Percentiles rank a stretch among this genome's conserved stretches.
Evolutionary conservation across 2,797 vertebrate species (phyloP).

Genomic region (Etheostoma perlongum): DNA sequence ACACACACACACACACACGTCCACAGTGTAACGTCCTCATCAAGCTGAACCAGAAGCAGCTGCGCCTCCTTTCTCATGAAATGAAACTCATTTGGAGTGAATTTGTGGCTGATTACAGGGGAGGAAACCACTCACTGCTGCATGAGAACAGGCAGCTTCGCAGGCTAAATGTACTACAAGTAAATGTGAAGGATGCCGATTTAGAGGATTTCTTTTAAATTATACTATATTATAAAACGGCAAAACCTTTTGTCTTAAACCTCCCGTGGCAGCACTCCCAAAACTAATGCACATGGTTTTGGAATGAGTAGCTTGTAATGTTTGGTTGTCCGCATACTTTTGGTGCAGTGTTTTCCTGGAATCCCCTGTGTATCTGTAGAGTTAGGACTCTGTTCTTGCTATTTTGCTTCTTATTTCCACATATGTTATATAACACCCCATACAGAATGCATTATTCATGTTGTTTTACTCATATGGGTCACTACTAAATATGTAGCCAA

Average conservation of each 20-base stretch:
- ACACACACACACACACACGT: constrained; percentile 5
- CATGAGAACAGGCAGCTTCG: constrained; percentile 10
- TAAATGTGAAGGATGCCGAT: neutral
- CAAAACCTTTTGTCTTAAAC: too few relatives aligned
- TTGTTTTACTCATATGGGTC: constrained; percentile 33
- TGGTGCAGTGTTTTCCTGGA: neutral
- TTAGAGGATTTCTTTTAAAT: too few relatives aligned
- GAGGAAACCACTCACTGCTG: constrained; percentile 31
- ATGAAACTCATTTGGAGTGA: constrained; percentile 44
- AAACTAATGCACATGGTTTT: neutral
- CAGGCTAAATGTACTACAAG: neutral
- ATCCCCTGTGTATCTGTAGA: neutral
- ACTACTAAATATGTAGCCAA: constrained; percentile 14
- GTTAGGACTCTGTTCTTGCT: neutral
- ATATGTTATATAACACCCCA: neutral
- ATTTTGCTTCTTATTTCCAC: neutral
- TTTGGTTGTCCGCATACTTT: too few relatives aligned
- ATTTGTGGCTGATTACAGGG: constrained; percentile 52
- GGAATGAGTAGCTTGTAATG: too few relatives aligned
- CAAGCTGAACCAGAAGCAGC: constrained; percentile 36
- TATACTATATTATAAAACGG: too few relatives aligned
- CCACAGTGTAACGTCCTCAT: neutral
- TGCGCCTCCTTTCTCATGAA: constrained; percentile 15
- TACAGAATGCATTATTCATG: constrained; percentile 26
- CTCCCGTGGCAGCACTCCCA: neutral